A percentile compares a stretch with the other conserved stretches of the same genome.
These are phyloP conservation scores for Sitobion miscanthi DNA, from an alignment of 1,140 invertebrate species.

Conservation along the genomic window DNA sequence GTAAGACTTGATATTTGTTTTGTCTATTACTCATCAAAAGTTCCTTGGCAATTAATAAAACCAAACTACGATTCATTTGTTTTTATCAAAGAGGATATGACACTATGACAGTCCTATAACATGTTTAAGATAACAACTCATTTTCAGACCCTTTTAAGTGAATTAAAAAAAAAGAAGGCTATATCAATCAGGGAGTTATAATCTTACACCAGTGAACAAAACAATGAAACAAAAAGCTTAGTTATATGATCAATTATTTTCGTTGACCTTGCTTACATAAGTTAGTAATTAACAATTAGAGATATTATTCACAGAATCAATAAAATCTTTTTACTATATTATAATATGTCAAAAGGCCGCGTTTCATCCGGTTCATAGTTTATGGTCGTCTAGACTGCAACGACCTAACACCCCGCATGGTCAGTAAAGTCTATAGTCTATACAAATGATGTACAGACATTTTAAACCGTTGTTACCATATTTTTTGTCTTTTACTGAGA, in stretches of 20 bases:
- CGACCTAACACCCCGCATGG: background rate
- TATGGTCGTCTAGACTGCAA: slow-evolving; percentile 11
- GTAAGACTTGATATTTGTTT: slow-evolving; percentile 20
- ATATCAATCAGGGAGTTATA: slow-evolving; percentile 54
- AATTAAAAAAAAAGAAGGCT: slow-evolving; percentile 51
- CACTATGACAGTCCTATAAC: background rate
- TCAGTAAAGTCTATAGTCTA: background rate
- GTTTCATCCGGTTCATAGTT: background rate
- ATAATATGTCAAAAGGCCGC: background rate
- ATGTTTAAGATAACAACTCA: slow-evolving; percentile 24
- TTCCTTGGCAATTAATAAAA: slow-evolving; percentile 49
- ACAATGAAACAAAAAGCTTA: slow-evolving; percentile 39
- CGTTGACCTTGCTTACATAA: slow-evolving; percentile 20
- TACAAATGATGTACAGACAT: background rate
- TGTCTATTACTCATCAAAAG: slow-evolving; percentile 9
- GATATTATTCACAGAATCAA: slow-evolving; percentile 17
- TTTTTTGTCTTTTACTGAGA: background rate
- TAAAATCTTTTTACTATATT: background rate
- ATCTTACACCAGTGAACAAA: background rate
- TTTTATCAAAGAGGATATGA: background rate
- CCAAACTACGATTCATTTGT: slow-evolving; percentile 27
- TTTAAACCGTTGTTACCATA: background rate
- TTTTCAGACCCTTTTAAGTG: slow-evolving; percentile 4
- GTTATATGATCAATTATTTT: slow-evolving; percentile 8
- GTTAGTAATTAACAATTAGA: background rate